Base-by-base conservation (phyloP, 1,140 invertebrate genomes). In the Drosophila obscura region DNA sequence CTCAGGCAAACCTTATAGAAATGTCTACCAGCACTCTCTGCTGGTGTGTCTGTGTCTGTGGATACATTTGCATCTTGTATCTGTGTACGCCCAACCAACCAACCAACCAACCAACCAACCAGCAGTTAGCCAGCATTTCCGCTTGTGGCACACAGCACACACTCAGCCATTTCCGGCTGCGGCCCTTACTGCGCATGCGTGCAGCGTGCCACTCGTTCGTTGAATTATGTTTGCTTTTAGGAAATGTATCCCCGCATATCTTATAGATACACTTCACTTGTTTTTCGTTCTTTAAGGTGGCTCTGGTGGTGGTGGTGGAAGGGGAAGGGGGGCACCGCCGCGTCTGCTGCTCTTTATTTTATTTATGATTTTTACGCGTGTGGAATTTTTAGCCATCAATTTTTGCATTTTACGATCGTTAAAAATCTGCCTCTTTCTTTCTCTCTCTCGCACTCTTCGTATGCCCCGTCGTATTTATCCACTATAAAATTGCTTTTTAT, bases 301-400 rank as follows among this genome's bases (percentile, higher is more conserved):
- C 19, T 19, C 19, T 19, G 19, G 19, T 0, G 16, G 16, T 16
- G 28, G 28, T 9, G 8, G 51, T n/a, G 45, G 73, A n/a, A n/a
- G n/a, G n/a, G n/a, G n/a, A n/a, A n/a, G 80, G 71, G 16, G 1
- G 16, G 16, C 16, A 16, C 16, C 16, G 16, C 16, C 16, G 16
- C 16, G 19, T 19, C 76, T 39, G 22, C 63, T 84, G 82, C 74
- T 85, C 74, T 75, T 87, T 75, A 82, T 31, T 87, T 85, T 85
- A 85, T 85, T 87, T 85, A 87, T 77, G 82, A 75, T 82, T 81
- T 68, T 65, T 82, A 85, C 78, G 82, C 82, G 78, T 65, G 39
- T 69, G 62, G 78, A 77, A 85, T 85, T 81, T 85, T 84, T 66
- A 66, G 77, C 67, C 82, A 85, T 85, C 87, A 85, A 85, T 78